Evolutionary conservation across 2,888 invertebrate genomes (phyloP).

Genomic region (Eumacrocentrus americanus): DNA sequence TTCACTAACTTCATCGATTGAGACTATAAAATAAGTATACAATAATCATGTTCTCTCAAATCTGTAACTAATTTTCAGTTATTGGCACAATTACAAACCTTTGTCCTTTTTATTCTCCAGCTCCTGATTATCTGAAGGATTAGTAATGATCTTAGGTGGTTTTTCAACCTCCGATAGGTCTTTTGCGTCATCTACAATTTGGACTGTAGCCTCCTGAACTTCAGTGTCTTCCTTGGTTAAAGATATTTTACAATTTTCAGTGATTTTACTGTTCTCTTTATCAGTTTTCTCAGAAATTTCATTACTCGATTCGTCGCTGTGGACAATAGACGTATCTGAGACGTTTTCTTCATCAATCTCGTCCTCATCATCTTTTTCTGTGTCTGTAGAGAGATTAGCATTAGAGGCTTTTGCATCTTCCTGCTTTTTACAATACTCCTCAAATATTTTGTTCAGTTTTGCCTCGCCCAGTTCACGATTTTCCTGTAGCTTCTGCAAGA

Average conservation of each 20-base stretch:
- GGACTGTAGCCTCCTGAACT: too few species aligned
- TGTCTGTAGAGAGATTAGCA: neutral
- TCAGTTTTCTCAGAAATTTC: slow-evolving; percentile 4
- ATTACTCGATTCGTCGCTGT: neutral
- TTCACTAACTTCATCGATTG: slow-evolving; percentile 19
- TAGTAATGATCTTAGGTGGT: too few species aligned
- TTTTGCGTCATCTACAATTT: too few species aligned
- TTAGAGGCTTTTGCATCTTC: slow-evolving; percentile 33
- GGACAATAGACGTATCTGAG: slow-evolving; percentile 1
- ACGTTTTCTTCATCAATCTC: slow-evolving; percentile 18
- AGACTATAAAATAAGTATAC: slow-evolving; percentile 12
- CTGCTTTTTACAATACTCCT: slow-evolving; percentile 46
- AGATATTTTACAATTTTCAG: too few species aligned
- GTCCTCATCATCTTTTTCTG: slow-evolving; percentile 29
- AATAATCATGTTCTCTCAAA: neutral
- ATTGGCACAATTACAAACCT: neutral
- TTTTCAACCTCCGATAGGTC: too few species aligned
- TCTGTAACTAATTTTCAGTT: neutral
- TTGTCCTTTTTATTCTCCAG: too few species aligned
- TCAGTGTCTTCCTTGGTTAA: too few species aligned
- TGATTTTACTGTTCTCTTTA: neutral
- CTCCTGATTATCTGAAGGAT: too few species aligned
- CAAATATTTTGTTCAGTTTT: slow-evolving; percentile 46
- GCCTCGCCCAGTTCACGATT: slow-evolving; percentile 46
- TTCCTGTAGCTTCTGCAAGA: slow-evolving; percentile 41